These are phyloP conservation scores for Neoaliturus tenellus DNA, from an alignment of 2,888 invertebrate genomes.

Conservation along the genomic window DNA sequence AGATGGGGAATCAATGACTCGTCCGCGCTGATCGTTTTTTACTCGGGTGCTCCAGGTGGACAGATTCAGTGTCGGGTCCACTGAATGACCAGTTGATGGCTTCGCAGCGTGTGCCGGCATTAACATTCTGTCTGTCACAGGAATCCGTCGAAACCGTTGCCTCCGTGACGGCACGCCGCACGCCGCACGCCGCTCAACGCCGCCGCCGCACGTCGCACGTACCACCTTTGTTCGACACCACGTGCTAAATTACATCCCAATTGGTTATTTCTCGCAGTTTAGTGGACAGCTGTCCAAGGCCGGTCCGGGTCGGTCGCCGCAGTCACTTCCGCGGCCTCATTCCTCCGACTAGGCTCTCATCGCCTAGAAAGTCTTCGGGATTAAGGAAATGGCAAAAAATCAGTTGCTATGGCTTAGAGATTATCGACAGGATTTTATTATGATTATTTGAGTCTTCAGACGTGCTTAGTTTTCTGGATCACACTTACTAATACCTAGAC, in stretches of 20 bases:
- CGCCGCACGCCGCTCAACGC: background rate
- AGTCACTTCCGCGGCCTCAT: background rate
- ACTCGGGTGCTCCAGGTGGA: background rate
- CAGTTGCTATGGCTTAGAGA: too few species aligned
- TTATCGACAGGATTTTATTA: too few species aligned
- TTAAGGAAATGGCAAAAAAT: too few species aligned
- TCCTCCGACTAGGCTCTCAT: background rate
- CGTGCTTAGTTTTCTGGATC: too few species aligned
- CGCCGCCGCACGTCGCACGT: constrained; percentile 5
- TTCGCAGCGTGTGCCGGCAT: constrained; percentile 48
- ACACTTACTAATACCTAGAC: too few species aligned
- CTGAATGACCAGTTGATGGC: background rate
- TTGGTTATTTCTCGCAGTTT: constrained; percentile 52
- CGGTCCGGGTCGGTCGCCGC: background rate
- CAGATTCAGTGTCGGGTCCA: background rate
- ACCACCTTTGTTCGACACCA: constrained; percentile 46
- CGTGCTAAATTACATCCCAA: constrained; percentile 56
- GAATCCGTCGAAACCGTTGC: constrained; percentile 15
- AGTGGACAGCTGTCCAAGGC: constrained; percentile 30
- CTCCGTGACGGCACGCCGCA: background rate
- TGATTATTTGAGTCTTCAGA: too few species aligned
- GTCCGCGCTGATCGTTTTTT: background rate
- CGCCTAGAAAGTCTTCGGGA: background rate
- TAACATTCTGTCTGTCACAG: constrained; percentile 49
- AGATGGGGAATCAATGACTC: background rate